Base-by-base conservation (phyloP, 2,113 vertebrate species). In the Dunckerocampus dactyliophorus region DNA sequence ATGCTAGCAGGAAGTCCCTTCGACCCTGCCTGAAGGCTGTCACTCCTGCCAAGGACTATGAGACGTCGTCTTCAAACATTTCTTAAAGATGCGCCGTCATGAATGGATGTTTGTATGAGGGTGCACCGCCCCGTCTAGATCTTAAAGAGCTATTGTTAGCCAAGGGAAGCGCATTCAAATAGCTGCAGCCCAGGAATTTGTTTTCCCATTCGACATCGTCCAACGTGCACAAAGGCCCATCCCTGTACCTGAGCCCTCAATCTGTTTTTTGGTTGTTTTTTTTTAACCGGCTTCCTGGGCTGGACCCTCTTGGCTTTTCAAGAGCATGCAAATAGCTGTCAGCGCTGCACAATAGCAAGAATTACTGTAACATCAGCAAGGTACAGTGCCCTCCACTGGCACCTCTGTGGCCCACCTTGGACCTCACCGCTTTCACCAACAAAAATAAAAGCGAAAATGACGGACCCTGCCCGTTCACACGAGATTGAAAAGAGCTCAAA, bases 81-180 rank as follows among this genome's bases (percentile, higher is more conserved):
- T 61, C 59, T 14, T n/a, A 49, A 57, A 72, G 68, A 75, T 4
- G 43, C 39, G 8, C 34, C 6, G 37, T 4, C 48, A 43, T 74
- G 65, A 84, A 82, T 77, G 69, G 61, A 31, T 69, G 78, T 82
- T 85, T 88, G 84, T 62, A 67, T 62, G 67, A 76, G 48, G 6
- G 45, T 69, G 56, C 69, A 13, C 67, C 45, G 72, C 54, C 74
- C 80, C 78, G 50, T 80, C 84, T 82, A 81, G 83, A 86, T 79
- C 83, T 83, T 75, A 79, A 77, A 71, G 62, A 65, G 39, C 81
- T 69, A 87, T 90, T 90, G 88, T 90, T 77, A 82, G 79, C 80
- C 83, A 82, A 85, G 84, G 82, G 42, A 87, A 89, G 82, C 75
- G 20, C 80, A 85, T 88, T 91, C 85, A 90, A 91, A 90, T 78